Evolutionary conservation across 1,140 invertebrate genomes (phyloP).

Genomic region (Goniozus legneri): DNA sequence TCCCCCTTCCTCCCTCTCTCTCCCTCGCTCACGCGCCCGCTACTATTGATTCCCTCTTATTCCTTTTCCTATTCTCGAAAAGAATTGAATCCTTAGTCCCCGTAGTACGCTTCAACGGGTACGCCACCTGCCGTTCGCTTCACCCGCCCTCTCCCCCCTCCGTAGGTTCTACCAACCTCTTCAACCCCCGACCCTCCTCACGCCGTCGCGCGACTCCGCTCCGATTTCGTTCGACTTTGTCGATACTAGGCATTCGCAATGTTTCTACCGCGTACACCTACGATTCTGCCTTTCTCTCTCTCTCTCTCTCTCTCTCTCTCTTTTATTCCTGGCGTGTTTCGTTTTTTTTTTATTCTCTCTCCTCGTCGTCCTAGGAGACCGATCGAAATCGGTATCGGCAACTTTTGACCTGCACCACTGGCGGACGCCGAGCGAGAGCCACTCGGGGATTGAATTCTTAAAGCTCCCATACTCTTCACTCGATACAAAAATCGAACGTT

Average conservation of each 20-base stretch:
- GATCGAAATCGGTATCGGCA: neutral
- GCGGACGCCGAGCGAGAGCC: no score
- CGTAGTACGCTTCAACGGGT: slow-evolving; percentile 25
- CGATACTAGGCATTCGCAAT: no score
- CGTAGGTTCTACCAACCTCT: neutral
- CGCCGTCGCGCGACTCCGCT: slow-evolving; percentile 3
- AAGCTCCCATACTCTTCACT: no score
- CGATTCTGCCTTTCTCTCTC: slow-evolving; percentile 15
- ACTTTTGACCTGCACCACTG: no score
- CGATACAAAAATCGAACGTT: no score
- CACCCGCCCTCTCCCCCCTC: neutral
- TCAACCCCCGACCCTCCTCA: slow-evolving; percentile 5
- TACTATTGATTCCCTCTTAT: slow-evolving; percentile 32
- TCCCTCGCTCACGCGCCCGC: no score
- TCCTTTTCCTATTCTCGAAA: slow-evolving; percentile 26
- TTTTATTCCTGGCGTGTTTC: slow-evolving; percentile 2
- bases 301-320: slow-evolving; percentile 2
- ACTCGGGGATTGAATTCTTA: no score
- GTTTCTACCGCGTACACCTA: no score
- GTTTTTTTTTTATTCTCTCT: no score
- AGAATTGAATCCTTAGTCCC: slow-evolving; percentile 46
- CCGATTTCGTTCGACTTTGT: no score
- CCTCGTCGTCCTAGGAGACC: no score
- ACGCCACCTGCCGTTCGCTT: slow-evolving; percentile 20
- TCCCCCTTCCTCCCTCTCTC: no score